phyloP scores from a whole-genome alignment of 2,113 vertebrate genomes.

The Nannospalax galili region DNA sequence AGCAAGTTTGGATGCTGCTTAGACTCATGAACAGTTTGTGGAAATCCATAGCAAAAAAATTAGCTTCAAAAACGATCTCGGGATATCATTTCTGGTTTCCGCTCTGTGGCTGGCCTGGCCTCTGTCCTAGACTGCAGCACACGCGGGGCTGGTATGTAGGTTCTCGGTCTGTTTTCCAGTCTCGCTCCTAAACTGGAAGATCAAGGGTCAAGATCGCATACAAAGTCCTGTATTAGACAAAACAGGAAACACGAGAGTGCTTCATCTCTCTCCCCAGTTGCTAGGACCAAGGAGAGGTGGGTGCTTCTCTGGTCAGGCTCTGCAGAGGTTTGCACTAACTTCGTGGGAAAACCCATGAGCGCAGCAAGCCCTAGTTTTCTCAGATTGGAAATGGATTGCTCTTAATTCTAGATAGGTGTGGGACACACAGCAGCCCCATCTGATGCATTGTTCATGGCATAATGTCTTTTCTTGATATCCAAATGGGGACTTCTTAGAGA shows the following conservation, averaged over 20 bases:
- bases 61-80: background rate
- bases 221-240: background rate
- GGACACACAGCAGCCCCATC: background rate
- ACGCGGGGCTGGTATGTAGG: fast-evolving
- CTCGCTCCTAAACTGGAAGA: background rate
- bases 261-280: background rate
- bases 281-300: background rate
- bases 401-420: background rate
- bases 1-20: slow-evolving; percentile 37
- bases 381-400: background rate
- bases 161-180: background rate
- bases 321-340: background rate
- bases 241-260: background rate
- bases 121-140: background rate
- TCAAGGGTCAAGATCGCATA: background rate
- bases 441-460: background rate
- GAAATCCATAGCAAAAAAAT: background rate
- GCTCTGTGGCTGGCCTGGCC: fast-evolving
- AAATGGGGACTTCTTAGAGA: background rate
- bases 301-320: too few species aligned
- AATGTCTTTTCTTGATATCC: background rate
- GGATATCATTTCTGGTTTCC: background rate
- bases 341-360: background rate
- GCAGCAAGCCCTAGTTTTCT: background rate
- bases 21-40: background rate